Percentiles rank a stretch among this genome's conserved stretches.
Evolutionary conservation across 2,797 vertebrate genomes (phyloP).

Genomic region (Gobio occitaniae): DNA sequence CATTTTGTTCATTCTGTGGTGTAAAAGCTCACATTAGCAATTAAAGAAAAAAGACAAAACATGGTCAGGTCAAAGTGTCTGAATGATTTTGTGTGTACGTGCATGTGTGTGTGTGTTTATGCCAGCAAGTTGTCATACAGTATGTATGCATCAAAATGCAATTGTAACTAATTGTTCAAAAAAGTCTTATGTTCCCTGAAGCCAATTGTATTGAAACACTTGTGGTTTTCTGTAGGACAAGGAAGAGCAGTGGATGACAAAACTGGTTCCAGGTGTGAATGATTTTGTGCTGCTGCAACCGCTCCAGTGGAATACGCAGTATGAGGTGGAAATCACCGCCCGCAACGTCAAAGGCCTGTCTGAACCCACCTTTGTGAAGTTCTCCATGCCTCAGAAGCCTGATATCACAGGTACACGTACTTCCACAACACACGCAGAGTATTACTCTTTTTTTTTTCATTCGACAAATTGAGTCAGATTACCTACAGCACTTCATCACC

Average conservation of each 20-base stretch:
- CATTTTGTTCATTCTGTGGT: too few species aligned
- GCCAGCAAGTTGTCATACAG: too few species aligned
- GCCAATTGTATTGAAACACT: neutral
- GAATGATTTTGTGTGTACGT: too few species aligned
- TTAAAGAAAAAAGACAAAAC: too few species aligned
- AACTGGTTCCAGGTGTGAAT: slow-evolving; percentile 90
- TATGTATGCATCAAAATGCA: too few species aligned
- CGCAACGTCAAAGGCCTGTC: slow-evolving; percentile 95
- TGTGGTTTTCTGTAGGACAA: slow-evolving; percentile 81
- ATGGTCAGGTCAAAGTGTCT: too few species aligned
- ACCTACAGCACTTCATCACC: slow-evolving; percentile 33
- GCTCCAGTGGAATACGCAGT: slow-evolving; percentile 95
- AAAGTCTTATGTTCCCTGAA: slow-evolving; percentile 1
- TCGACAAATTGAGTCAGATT: slow-evolving; percentile 23
- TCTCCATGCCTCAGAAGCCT: slow-evolving; percentile 97
- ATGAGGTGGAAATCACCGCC: slow-evolving; percentile 97
- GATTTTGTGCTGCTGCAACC: slow-evolving; percentile 94
- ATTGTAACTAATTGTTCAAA: neutral
- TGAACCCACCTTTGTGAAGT: slow-evolving; percentile 95
- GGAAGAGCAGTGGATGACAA: slow-evolving; percentile 97
- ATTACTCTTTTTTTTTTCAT: neutral
- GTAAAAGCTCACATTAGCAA: too few species aligned
- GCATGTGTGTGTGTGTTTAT: too few species aligned
- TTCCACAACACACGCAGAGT: slow-evolving; percentile 32
- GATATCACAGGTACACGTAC: slow-evolving; percentile 91